Conservation (phyloP, 2,113 vertebrate species). For the Strix aluco region DNA sequence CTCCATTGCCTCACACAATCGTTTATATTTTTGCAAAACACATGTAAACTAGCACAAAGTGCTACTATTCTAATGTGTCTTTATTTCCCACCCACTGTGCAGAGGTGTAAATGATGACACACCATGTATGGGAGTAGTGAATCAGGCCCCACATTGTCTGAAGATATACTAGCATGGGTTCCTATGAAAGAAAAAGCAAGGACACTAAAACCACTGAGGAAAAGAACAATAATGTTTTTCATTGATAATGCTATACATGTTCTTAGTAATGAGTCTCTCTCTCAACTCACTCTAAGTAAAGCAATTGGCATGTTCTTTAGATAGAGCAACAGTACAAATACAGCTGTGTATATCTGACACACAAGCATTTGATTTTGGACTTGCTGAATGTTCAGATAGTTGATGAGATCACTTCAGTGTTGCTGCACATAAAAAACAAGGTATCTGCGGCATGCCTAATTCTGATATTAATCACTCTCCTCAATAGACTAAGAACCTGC, state of each 20-base stretch:
- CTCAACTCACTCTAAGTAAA: conserved; percentile 62
- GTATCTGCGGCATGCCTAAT: conserved; percentile 28
- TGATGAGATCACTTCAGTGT: conserved; percentile 55
- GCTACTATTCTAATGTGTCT: neutral
- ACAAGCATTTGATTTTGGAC: conserved; percentile 62
- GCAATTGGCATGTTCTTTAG: conserved; percentile 66
- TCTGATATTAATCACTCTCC: neutral
- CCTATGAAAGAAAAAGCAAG: conserved; percentile 37
- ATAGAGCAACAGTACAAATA: conserved; percentile 71
- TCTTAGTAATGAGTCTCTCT: conserved; percentile 65
- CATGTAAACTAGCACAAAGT: neutral
- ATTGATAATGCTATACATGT: conserved; percentile 70
- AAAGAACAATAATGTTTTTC: conserved; percentile 66
- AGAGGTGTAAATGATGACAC: conserved; percentile 22
- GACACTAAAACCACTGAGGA: conserved; percentile 43
- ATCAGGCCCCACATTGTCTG: neutral
- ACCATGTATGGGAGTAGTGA: neutral
- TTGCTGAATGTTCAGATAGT: conserved; percentile 66
- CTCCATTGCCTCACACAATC: neutral
- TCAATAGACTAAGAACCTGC: neutral
- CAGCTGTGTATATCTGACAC: conserved; percentile 71
- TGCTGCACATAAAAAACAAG: conserved; percentile 36
- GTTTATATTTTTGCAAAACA: neutral
- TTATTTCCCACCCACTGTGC: neutral
- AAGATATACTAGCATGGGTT: neutral